phyloP scores from a whole-genome alignment of 37 sponge, comb jelly and placozoan genomes.

The Agelas oroides region DNA sequence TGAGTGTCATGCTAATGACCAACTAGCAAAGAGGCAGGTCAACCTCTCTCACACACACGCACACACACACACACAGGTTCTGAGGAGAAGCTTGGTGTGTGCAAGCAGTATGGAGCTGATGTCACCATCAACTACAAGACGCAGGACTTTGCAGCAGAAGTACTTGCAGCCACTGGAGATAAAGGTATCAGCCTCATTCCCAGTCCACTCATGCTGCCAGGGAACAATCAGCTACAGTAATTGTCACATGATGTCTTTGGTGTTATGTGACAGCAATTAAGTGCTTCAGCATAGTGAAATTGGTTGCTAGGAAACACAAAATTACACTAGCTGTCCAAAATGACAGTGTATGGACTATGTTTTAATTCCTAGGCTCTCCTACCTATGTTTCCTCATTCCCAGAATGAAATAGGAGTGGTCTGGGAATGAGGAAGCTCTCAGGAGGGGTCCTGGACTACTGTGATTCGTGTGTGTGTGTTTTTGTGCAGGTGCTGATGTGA shows the following conservation, averaged over 20 bases:
- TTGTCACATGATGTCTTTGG: not conserved
- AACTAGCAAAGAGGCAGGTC: no score
- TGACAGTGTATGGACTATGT: no score
- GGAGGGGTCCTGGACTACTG: no score
- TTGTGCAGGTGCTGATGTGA: conserved; percentile 79
- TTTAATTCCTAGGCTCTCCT: no score
- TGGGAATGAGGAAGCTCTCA: no score
- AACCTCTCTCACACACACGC: not conserved
- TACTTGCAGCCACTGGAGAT: conserved; percentile 55
- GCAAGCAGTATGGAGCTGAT: conserved; percentile 77
- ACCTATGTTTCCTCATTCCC: no score
- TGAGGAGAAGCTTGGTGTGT: conserved; percentile 74
- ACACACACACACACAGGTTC: conserved; percentile 50
- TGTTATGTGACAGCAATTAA: not conserved
- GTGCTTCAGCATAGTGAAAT: not conserved
- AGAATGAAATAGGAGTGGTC: no score
- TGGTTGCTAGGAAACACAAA: no score
- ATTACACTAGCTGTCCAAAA: no score
- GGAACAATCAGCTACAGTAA: not conserved
- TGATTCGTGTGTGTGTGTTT: not conserved
- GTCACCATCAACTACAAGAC: conserved; percentile 81
- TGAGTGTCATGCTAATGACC: no score
- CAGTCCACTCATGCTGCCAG: not conserved
- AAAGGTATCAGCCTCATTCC: conserved; percentile 45
- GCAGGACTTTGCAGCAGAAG: conserved; percentile 79